A percentile compares a stretch with the other conserved stretches of the same genome.
These are phyloP conservation scores for Pissodes strobi DNA, from an alignment of 1,140 invertebrate genomes.

Conservation along the genomic window DNA sequence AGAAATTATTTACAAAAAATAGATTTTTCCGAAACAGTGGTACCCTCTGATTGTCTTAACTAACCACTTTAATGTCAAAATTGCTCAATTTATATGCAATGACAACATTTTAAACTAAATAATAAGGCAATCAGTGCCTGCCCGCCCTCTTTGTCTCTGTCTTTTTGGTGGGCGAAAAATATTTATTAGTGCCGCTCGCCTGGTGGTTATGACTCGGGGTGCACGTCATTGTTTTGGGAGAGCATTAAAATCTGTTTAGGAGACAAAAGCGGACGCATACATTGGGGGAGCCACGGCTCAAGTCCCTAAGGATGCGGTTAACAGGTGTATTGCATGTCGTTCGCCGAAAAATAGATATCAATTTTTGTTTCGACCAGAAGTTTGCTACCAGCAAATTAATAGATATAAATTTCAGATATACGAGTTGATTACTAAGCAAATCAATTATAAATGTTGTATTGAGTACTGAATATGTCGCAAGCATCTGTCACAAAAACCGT, in stretches of 20 bases:
- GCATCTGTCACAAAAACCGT: too few species aligned
- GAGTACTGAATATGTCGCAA: too few species aligned
- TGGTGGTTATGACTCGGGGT: constrained; percentile 47
- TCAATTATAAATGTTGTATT: too few species aligned
- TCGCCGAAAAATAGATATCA: constrained; percentile 10
- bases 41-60: too few species aligned
- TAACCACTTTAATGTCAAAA: constrained; percentile 12
- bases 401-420: too few species aligned
- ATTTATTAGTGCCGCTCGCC: constrained; percentile 47
- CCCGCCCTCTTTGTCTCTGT: constrained; percentile 9
- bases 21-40: too few species aligned
- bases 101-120: constrained; percentile 11
- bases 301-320: constrained; percentile 47
- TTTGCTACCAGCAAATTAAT: not conserved
- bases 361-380: constrained; percentile 12
- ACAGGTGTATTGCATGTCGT: constrained; percentile 54
- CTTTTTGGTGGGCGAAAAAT: constrained; percentile 41
- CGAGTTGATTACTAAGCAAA: too few species aligned
- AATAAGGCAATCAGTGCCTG: constrained; percentile 13
- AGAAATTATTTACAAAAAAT: too few species aligned
- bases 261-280: constrained; percentile 41
- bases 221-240: constrained; percentile 52
- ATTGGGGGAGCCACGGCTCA: constrained; percentile 40
- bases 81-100: not conserved
- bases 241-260: constrained; percentile 55